These are phyloP conservation scores for Lagodon rhomboides DNA, from an alignment of 2,797 vertebrate species.

Conservation along the genomic window DNA sequence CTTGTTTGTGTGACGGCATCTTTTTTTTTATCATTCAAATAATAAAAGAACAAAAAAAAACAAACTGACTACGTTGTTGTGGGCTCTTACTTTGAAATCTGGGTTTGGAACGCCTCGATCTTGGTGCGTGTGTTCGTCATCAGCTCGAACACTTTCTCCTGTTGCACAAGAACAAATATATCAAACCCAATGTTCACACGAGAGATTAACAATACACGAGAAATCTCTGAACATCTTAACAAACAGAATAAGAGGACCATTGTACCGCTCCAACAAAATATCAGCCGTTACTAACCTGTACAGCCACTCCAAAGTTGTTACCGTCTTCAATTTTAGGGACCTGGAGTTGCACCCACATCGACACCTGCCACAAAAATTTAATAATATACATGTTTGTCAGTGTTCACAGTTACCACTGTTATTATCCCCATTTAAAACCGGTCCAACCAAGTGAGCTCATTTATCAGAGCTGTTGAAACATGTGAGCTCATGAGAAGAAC, in stretches of 20 bases:
- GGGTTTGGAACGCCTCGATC: conserved; percentile 91
- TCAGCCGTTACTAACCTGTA: conserved; percentile 85
- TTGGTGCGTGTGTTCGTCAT: conserved; percentile 91
- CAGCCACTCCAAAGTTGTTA: conserved; percentile 94
- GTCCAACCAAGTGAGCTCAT: background rate
- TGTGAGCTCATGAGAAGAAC: background rate
- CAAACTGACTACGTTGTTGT: background rate
- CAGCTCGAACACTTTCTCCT: conserved; percentile 96
- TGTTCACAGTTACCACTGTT: background rate
- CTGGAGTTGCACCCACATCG: conserved; percentile 93
- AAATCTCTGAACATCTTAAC: background rate
- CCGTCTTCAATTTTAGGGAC: conserved; percentile 94
- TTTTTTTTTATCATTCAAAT: background rate
- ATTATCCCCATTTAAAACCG: background rate
- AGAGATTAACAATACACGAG: background rate
- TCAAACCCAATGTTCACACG: background rate
- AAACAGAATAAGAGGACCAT: background rate
- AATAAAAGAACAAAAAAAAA: background rate
- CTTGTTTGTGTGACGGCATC: background rate
- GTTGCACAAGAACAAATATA: conserved; percentile 15
- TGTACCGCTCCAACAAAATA: too few relatives aligned
- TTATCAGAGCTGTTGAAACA: background rate
- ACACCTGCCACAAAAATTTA: conserved; percentile 82
- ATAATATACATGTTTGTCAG: background rate
- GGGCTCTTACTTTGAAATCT: conserved; percentile 90